Percentiles rank a stretch among this genome's conserved stretches.
Conservation (phyloP, 2,113 vertebrate species). For the Cryptotis parvus region DNA sequence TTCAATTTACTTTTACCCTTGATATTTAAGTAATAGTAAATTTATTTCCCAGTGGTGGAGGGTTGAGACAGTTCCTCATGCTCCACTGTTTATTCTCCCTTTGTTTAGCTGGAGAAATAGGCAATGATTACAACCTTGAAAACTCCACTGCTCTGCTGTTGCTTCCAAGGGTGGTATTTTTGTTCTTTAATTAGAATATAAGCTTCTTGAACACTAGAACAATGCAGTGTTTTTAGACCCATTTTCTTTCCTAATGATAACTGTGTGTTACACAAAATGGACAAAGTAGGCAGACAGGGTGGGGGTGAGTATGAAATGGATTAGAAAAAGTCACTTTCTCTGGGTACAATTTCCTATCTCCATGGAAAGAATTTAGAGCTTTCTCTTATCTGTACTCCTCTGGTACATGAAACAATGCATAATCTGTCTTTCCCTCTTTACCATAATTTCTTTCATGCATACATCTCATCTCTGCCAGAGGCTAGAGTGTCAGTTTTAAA, state of each 20-base stretch:
- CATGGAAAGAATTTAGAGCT: not conserved
- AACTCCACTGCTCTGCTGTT: not conserved
- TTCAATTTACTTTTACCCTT: slow-evolving; percentile 6
- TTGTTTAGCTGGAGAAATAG: slow-evolving; percentile 32
- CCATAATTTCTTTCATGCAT: not conserved
- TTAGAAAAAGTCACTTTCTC: slow-evolving; percentile 17
- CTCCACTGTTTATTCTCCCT: not conserved
- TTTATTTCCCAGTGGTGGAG: not conserved
- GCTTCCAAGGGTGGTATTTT: slow-evolving; percentile 55
- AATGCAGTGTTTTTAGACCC: slow-evolving; percentile 45
- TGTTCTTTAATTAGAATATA: slow-evolving; percentile 73
- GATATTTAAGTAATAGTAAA: not conserved
- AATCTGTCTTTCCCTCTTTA: not conserved
- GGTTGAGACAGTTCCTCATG: not conserved
- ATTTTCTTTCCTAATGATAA: slow-evolving; percentile 23
- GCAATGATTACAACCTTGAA: slow-evolving; percentile 47
- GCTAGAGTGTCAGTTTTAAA: not conserved
- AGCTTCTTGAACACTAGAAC: slow-evolving; percentile 44
- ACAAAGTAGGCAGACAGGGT: not conserved
- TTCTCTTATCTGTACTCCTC: not conserved
- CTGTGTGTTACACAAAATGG: not conserved
- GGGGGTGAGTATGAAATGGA: not conserved
- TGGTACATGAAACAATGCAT: not conserved
- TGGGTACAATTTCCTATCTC: not conserved
- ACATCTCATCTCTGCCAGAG: not conserved